phyloP scores from a whole-genome alignment of 92 coral and sea anemone species.

The Bergia puertoricense region DNA sequence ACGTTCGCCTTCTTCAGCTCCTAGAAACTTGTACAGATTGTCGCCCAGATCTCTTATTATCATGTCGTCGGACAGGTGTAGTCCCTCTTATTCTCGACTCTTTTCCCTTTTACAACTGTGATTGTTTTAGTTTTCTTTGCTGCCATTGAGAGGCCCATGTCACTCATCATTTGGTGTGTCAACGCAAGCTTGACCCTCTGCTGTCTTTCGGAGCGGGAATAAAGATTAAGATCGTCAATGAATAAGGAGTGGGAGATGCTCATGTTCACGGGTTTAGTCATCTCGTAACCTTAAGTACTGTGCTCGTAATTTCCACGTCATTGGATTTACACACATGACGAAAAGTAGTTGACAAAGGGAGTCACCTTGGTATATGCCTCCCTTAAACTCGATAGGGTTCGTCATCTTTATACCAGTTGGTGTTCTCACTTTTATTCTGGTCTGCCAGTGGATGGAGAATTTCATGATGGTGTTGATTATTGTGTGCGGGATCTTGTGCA shows the following conservation, averaged over 20 bases:
- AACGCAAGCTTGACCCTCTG: not conserved
- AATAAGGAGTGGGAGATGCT: not conserved
- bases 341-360: too few relatives aligned
- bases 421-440: not conserved
- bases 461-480: not conserved
- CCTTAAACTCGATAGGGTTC: not conserved
- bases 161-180: too few relatives aligned
- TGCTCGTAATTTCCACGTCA: not conserved
- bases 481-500: too few relatives aligned
- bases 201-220: not conserved
- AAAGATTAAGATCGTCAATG: not conserved
- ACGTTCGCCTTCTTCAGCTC: not conserved
- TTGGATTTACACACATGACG: not conserved
- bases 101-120: not conserved
- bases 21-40: too few relatives aligned
- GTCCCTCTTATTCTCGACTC: not conserved
- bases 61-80: not conserved
- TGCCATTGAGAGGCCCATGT: too few relatives aligned
- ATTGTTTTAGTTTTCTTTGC: too few relatives aligned
- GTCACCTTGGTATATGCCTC: not conserved
- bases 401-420: not conserved
- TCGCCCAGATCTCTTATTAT: not conserved
- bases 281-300: not conserved
- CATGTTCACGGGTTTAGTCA: not conserved
- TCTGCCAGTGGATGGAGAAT: not conserved